These are phyloP conservation scores for Irena cyanogastra DNA, from an alignment of 2,113 vertebrate species.

Conservation along the genomic window DNA sequence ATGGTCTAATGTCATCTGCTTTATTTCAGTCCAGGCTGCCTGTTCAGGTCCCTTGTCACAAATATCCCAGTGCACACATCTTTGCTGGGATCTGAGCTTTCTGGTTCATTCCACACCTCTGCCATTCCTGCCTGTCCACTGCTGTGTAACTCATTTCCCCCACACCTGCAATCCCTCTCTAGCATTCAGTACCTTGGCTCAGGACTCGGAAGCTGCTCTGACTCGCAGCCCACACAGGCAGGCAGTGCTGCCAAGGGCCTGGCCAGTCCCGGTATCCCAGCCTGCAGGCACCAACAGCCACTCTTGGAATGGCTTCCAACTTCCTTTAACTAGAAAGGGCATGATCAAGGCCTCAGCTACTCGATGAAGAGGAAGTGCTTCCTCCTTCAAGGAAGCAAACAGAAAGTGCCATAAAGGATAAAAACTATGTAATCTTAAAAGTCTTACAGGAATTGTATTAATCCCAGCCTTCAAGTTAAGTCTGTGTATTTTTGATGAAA, in stretches of 20 bases:
- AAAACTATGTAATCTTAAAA: not conserved
- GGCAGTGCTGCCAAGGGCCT: not conserved
- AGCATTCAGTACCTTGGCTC: not conserved
- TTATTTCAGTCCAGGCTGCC: not conserved
- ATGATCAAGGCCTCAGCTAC: accelerated
- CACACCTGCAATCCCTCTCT: not conserved
- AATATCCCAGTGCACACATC: not conserved
- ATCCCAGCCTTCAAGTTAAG: not conserved
- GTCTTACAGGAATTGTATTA: not conserved
- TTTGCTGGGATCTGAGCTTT: not conserved
- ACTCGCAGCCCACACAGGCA: not conserved
- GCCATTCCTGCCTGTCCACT: not conserved
- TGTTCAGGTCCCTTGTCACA: not conserved
- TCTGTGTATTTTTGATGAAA: not conserved
- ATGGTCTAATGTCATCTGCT: not conserved
- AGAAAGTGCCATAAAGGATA: not conserved
- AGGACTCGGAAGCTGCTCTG: not conserved
- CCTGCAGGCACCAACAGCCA: not conserved
- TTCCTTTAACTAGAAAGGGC: not conserved
- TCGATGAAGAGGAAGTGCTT: not conserved
- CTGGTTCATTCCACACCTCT: not conserved
- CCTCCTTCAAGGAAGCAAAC: not conserved
- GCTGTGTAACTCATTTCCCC: not conserved
- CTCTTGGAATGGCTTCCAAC: not conserved
- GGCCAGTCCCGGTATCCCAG: accelerated